phyloP scores from a whole-genome alignment of 1,140 invertebrate genomes.

The Zophobas morio region DNA sequence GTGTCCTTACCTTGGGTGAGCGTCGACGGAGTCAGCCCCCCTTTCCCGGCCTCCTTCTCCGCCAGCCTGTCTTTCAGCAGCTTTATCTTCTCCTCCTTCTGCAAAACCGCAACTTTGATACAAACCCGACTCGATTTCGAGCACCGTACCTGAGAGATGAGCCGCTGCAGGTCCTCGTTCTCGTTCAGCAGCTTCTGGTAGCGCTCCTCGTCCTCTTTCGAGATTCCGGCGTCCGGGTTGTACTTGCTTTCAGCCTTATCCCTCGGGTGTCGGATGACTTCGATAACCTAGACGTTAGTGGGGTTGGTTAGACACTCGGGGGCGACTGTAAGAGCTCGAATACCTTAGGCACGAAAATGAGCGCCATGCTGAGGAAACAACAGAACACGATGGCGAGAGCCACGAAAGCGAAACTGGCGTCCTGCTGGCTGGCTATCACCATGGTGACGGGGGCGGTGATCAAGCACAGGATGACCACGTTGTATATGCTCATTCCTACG shows the following conservation, averaged over 20 bases:
- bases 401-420: conserved; percentile 97
- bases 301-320: background rate
- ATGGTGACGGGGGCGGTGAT: conserved; percentile 98
- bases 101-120: conserved; percentile 46
- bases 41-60: conserved; percentile 76
- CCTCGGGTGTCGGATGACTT: conserved; percentile 86
- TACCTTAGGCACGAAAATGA: conserved; percentile 97
- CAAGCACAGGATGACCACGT: conserved; percentile 97
- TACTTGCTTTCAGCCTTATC: conserved; percentile 89
- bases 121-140: conserved; percentile 11
- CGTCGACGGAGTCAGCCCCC: conserved; percentile 52
- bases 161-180: conserved; percentile 96
- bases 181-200: conserved; percentile 95
- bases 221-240: conserved; percentile 88
- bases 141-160: conserved; percentile 87
- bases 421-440: conserved; percentile 96
- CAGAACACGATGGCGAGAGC: conserved; percentile 96
- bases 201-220: conserved; percentile 95
- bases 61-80: conserved; percentile 83
- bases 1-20: conserved; percentile 72
- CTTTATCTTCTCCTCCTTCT: conserved; percentile 93
- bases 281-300: conserved; percentile 78
- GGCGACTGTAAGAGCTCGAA: conserved; percentile 45
- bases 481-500: conserved; percentile 99
- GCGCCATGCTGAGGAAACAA: conserved; percentile 96